Percentiles rank a stretch among this genome's conserved stretches.
These are phyloP conservation scores for Cryptosula pallasiana DNA, from an alignment of 2,888 invertebrate species.

Conservation along the genomic window DNA sequence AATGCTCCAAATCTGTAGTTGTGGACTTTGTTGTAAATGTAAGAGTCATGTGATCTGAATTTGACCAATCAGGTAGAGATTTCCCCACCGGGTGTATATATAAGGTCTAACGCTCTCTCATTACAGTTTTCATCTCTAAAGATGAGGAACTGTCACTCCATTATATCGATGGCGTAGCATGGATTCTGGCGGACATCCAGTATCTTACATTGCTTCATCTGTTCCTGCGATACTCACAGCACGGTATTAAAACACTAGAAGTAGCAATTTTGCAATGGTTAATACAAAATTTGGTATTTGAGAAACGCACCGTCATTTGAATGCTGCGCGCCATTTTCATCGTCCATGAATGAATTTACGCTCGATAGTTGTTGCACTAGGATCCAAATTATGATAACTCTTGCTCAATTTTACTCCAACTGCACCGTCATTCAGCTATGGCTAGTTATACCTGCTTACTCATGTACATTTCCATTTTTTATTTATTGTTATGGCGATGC, in stretches of 20 bases:
- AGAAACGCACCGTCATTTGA: too few species aligned
- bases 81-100: conserved; percentile 3
- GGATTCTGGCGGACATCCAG: neutral
- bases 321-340: too few species aligned
- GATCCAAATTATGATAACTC: too few species aligned
- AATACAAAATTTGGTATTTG: too few species aligned
- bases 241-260: neutral
- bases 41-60: conserved; percentile 43
- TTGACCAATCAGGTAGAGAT: conserved; percentile 42
- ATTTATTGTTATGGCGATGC: too few species aligned
- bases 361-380: too few species aligned
- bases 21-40: neutral
- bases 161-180: neutral
- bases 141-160: neutral
- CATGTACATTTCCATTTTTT: too few species aligned
- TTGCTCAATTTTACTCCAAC: too few species aligned
- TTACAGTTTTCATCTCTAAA: neutral
- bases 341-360: too few species aligned
- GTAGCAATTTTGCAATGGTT: too few species aligned
- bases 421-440: too few species aligned
- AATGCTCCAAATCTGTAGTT: neutral
- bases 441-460: too few species aligned
- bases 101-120: neutral
- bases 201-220: neutral
- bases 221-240: neutral